Conservation (phyloP, 2,113 vertebrate genomes). For the Egretta garzetta region DNA sequence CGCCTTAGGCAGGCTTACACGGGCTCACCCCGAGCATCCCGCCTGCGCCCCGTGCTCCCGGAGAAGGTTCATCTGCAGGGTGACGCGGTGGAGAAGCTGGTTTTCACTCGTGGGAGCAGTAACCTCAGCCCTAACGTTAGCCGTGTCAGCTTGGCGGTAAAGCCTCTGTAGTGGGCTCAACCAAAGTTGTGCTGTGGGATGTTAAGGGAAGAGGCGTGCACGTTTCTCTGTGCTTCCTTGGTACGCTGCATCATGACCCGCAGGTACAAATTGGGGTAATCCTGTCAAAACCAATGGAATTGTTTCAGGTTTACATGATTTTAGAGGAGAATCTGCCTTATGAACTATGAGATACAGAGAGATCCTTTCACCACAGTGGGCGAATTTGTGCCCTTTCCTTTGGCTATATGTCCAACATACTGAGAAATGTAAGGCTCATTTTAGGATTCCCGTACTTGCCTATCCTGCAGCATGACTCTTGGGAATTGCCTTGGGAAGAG, state of each 20-base stretch:
- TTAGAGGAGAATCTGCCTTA: background rate
- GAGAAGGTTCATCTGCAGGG: background rate
- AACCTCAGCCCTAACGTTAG: fast-evolving
- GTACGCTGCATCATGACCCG: too few species aligned
- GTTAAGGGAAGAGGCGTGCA: background rate
- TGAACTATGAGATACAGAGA: background rate
- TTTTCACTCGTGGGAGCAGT: fast-evolving
- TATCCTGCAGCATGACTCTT: background rate
- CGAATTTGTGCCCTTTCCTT: background rate
- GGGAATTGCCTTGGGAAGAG: background rate
- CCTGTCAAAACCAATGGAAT: background rate
- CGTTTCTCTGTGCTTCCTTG: background rate
- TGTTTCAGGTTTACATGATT: background rate
- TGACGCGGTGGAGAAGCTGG: background rate
- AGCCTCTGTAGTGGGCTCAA: background rate
- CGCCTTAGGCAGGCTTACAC: fast-evolving
- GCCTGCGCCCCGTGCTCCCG: fast-evolving
- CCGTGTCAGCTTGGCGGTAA: fast-evolving
- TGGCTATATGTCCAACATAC: background rate
- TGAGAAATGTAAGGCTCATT: too few species aligned
- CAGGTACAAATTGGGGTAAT: background rate
- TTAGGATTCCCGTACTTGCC: background rate
- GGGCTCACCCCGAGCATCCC: fast-evolving
- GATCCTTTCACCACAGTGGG: background rate
- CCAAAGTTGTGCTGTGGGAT: background rate